Evolutionary conservation across 2,797 vertebrate species (phyloP), one percentile per base, ranked within the genome.

Genomic region (Salarias fasciatus): DNA sequence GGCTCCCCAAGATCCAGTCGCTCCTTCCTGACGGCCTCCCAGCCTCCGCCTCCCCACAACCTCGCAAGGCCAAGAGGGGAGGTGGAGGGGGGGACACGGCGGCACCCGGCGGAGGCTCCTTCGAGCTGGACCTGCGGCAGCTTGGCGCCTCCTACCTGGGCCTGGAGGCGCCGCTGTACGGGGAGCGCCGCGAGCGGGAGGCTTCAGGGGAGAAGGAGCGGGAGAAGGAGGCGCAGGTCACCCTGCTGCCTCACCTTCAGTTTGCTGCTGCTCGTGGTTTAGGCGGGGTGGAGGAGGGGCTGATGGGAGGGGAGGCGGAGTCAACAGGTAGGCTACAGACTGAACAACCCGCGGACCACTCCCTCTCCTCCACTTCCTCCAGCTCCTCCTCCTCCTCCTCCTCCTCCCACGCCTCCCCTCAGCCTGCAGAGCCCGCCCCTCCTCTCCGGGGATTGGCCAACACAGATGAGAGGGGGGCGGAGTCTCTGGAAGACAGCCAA

Each of bases 1-100:
- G 96, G 96, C 94, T 97, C 47, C 96, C 96, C 56, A 98, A 98
- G 90, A 97, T 98, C 67, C 96, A 98, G 68, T 96, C 96, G 15
- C 96, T 97, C 89, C 90, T 98, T 69, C 96, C 96, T 0, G 95
- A 97, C 30, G 91, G 93, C 2, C 89, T 84, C 9, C 69, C 84
- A 0, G 10, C 62, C 56, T 54, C 63, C 1, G 11, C 63, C n/a
- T 60, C 85, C 46, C 43, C 78, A 29, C 86, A 83, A 5, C 43
- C 76, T 24, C 85, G 84, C 37, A 85, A 74, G 37, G 49, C 12
- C 1, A 82, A 76, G 60, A 77, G 80, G 14, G 84, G 77, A 13
- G 85, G 55, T 8, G 69, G 48, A 4, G 63, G 36, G 15, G 72
- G 58, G 37, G 52, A 53, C 46, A 58, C 12, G 1, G 58, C 30